Conservation (phyloP, 2,888 invertebrate species). For the Holacanthella duospinosa region DNA sequence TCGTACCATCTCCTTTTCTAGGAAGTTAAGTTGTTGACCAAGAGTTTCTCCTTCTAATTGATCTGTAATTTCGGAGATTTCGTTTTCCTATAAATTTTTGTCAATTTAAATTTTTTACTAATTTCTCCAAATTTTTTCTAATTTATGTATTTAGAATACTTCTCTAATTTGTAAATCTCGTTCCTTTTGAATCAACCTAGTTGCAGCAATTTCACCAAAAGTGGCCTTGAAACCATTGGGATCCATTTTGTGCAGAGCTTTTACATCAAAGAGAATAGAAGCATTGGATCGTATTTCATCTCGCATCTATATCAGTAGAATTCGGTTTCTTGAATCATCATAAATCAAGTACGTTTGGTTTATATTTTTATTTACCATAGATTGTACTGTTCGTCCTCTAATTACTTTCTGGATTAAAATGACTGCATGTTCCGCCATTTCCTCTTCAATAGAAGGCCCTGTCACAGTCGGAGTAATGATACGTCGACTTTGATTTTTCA, state of each 20-base stretch:
- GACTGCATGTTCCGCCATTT: slow-evolving; percentile 22
- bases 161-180: slow-evolving; percentile 1
- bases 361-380: slow-evolving; percentile 52
- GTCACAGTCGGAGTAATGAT: slow-evolving; percentile 18
- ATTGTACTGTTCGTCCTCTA: slow-evolving; percentile 61
- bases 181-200: slow-evolving; percentile 12
- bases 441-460: slow-evolving; percentile 12
- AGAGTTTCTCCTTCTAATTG: slow-evolving; percentile 62
- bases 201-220: slow-evolving; percentile 14
- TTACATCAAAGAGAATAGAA: slow-evolving; percentile 26
- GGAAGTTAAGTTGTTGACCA: slow-evolving; percentile 59
- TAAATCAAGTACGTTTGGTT: too few species aligned
- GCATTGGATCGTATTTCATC: slow-evolving; percentile 31
- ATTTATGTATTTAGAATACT: background rate
- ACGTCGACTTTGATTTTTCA: slow-evolving; percentile 8
- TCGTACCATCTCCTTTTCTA: slow-evolving; percentile 61
- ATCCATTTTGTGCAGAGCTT: slow-evolving; percentile 31
- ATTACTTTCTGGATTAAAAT: slow-evolving; percentile 56
- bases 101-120: background rate
- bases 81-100: background rate
- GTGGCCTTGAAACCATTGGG: slow-evolving; percentile 23
- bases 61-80: slow-evolving; percentile 52
- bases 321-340: too few species aligned
- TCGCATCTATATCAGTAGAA: slow-evolving; percentile 24
- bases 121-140: slow-evolving; percentile 2